phyloP scores from a whole-genome alignment of 2,888 invertebrate genomes.

The Scaeva pyrastri region DNA sequence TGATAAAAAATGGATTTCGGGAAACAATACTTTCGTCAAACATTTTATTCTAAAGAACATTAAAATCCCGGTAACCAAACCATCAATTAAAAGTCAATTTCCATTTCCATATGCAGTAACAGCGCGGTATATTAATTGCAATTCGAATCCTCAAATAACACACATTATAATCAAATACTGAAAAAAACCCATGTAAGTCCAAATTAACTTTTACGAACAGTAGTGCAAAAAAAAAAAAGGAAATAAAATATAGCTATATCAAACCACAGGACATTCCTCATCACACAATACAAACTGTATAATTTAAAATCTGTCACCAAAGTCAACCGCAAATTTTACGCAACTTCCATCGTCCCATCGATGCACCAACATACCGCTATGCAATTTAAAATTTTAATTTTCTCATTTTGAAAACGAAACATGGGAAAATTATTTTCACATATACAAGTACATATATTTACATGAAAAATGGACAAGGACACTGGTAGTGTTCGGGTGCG shows the following conservation, averaged over 20 bases:
- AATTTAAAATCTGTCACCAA: slow-evolving; percentile 69
- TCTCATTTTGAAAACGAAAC: slow-evolving; percentile 52
- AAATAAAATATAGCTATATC: not conserved
- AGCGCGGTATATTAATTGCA: slow-evolving; percentile 13
- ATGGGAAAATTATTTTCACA: slow-evolving; percentile 46
- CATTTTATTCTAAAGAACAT: not conserved
- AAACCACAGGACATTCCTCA: slow-evolving; percentile 45
- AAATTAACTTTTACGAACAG: slow-evolving; percentile 54
- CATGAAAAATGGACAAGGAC: not conserved
- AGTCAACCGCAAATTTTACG: slow-evolving; percentile 43
- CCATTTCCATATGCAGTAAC: not conserved
- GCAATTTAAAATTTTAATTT: slow-evolving; percentile 71
- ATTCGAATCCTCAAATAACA: slow-evolving; percentile 42
- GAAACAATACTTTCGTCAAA: too few species aligned
- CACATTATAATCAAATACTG: slow-evolving; percentile 1
- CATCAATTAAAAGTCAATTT: slow-evolving; percentile 66
- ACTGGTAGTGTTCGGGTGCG: too few species aligned
- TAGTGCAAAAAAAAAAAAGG: slow-evolving; percentile 43
- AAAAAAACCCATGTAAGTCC: slow-evolving; percentile 33
- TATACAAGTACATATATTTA: not conserved
- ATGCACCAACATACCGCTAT: not conserved
- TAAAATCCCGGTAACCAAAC: slow-evolving; percentile 38
- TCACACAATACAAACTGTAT: slow-evolving; percentile 18
- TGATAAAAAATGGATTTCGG: too few species aligned
- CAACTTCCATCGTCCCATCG: slow-evolving; percentile 35